Percentiles rank a stretch among this genome's conserved stretches.
These are phyloP conservation scores for Aporophyla lueneburgensis DNA, from an alignment of 2,888 invertebrate genomes.

Conservation along the genomic window DNA sequence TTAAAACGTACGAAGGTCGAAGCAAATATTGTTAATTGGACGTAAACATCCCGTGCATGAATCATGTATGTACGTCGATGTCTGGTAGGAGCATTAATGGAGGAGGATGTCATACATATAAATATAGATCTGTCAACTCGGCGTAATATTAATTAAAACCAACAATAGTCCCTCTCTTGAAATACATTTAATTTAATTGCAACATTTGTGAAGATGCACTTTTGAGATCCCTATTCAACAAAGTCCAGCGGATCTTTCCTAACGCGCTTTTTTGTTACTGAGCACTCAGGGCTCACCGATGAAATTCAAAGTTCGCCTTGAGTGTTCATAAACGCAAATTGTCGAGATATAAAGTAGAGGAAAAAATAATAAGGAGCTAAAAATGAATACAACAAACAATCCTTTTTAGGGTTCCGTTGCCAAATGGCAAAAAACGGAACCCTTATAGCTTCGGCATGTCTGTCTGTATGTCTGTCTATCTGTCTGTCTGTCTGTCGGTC, in stretches of 20 bases:
- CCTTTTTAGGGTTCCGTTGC: too few relatives aligned
- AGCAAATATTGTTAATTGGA: constrained; percentile 52
- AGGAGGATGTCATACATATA: constrained; percentile 47
- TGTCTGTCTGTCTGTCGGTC: too few relatives aligned
- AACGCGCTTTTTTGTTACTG: too few relatives aligned
- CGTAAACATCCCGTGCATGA: constrained; percentile 53
- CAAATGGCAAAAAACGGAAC: too few relatives aligned
- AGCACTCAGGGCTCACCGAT: too few relatives aligned
- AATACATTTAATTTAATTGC: constrained; percentile 29
- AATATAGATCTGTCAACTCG: constrained; percentile 50
- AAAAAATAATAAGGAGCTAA: not conserved
- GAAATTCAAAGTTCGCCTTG: not conserved
- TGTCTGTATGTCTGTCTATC: too few relatives aligned
- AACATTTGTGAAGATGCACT: not conserved
- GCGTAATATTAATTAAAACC: constrained; percentile 42
- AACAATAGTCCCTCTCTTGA: constrained; percentile 41
- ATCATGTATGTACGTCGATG: constrained; percentile 41
- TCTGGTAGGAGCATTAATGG: constrained; percentile 36
- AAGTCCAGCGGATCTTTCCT: not conserved
- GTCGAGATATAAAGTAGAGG: not conserved
- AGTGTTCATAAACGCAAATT: not conserved
- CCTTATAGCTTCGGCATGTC: too few relatives aligned
- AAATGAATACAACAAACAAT: not conserved
- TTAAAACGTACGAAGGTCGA: constrained; percentile 53
- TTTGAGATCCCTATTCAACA: not conserved